Evolutionary conservation across 2,888 invertebrate species (phyloP).

Genomic region (Argyresthia albistria): DNA sequence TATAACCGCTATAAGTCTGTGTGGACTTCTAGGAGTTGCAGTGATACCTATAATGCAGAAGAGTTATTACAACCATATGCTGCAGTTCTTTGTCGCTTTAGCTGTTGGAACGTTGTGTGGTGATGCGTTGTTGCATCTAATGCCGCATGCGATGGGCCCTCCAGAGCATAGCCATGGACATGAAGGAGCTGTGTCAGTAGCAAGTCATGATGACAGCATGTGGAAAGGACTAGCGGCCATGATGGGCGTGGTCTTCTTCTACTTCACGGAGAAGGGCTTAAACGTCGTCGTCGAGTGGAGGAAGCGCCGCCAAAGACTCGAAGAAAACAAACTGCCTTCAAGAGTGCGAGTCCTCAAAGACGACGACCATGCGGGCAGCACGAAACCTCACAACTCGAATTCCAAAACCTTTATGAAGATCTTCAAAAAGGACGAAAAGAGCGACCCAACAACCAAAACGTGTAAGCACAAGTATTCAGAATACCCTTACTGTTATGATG

Average conservation of each 20-base stretch:
- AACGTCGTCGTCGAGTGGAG: constrained; percentile 87
- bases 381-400: constrained; percentile 50
- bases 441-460: constrained; percentile 74
- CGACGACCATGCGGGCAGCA: constrained; percentile 53
- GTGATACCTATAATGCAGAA: constrained; percentile 94
- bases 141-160: constrained; percentile 85
- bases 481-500: constrained; percentile 90
- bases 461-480: constrained; percentile 93
- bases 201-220: constrained; percentile 79
- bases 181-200: constrained; percentile 22
- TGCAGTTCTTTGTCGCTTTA: constrained; percentile 93
- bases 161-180: constrained; percentile 21
- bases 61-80: constrained; percentile 87
- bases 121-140: constrained; percentile 91
- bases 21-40: constrained; percentile 89
- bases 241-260: constrained; percentile 89
- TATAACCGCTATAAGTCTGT: constrained; percentile 87
- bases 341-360: constrained; percentile 83
- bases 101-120: constrained; percentile 94
- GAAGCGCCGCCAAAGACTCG: constrained; percentile 79
- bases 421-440: constrained; percentile 53
- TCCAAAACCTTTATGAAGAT: constrained; percentile 56
- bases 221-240: constrained; percentile 90
- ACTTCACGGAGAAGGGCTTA: constrained; percentile 87
- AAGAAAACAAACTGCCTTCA: constrained; percentile 75